A percentile compares a stretch with the other conserved stretches of the same genome.
These are phyloP conservation scores for Halisarca cf. caerulea DNA, from an alignment of 37 sponge, comb jelly and placozoan genomes.

Conservation along the genomic window DNA sequence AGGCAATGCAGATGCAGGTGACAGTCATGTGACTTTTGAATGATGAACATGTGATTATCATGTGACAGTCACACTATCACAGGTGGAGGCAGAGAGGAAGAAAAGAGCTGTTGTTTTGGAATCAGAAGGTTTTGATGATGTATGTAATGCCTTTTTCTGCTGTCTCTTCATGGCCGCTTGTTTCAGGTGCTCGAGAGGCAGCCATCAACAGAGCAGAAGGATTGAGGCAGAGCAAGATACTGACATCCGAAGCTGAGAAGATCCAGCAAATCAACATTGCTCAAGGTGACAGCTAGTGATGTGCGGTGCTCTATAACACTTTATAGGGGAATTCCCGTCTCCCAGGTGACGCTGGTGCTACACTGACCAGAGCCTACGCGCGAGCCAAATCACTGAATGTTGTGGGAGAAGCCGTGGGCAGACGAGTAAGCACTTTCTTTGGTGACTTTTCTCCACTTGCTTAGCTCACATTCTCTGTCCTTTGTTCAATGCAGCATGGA, in stretches of 20 bases:
- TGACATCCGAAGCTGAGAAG: slow-evolving; percentile 90
- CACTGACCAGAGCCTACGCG: slow-evolving; percentile 74
- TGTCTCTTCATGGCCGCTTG: too few species aligned
- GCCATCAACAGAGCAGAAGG: slow-evolving; percentile 86
- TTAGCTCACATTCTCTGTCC: not conserved
- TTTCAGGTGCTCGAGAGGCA: slow-evolving; percentile 64
- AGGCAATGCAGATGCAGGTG: slow-evolving; percentile 99
- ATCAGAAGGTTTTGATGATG: slow-evolving; percentile 77
- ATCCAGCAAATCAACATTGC: slow-evolving; percentile 93
- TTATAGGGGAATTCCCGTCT: not conserved
- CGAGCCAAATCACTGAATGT: slow-evolving; percentile 67
- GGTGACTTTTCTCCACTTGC: not conserved
- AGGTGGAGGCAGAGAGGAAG: slow-evolving; percentile 99
- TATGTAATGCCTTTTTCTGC: too few species aligned
- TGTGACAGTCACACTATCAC: not conserved
- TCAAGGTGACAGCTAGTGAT: slow-evolving; percentile 56
- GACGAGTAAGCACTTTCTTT: slow-evolving; percentile 42
- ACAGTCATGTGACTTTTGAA: not conserved
- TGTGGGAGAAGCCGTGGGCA: slow-evolving; percentile 72
- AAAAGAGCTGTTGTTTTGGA: slow-evolving; percentile 94
- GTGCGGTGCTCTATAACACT: not conserved
- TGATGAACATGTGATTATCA: not conserved
- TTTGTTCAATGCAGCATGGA: slow-evolving; percentile 59
- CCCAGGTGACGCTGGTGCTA: slow-evolving; percentile 83
- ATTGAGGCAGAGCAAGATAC: slow-evolving; percentile 85